Percentiles rank a stretch among this genome's conserved stretches.
Evolutionary conservation across 2,888 invertebrate species (phyloP).

Genomic region (Coenonympha arcania): DNA sequence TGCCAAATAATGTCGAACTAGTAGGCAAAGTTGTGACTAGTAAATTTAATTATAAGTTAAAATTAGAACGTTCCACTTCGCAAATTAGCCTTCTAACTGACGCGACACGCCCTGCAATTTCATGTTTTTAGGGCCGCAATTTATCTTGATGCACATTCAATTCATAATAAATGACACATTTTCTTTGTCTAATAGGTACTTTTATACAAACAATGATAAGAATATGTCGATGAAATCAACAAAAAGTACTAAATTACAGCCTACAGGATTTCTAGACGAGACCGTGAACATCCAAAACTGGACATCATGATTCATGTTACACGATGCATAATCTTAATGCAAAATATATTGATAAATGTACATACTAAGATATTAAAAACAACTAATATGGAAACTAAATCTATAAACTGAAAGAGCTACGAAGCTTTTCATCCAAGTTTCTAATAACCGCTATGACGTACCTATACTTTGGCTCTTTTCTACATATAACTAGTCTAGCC

Average conservation of each 20-base stretch:
- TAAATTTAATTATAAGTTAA: background rate
- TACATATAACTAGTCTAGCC: no score
- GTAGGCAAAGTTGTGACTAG: background rate
- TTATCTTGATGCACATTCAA: background rate
- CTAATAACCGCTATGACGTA: no score
- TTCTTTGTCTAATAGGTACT: background rate
- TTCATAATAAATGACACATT: background rate
- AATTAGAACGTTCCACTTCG: conserved; percentile 13
- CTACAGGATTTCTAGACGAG: background rate
- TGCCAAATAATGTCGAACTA: background rate
- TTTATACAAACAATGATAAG: background rate
- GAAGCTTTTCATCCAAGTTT: no score
- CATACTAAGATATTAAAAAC: no score
- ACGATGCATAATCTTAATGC: no score
- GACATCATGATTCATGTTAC: no score
- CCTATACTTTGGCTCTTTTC: no score
- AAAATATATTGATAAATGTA: no score
- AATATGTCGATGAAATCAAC: background rate
- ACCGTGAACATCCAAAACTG: background rate
- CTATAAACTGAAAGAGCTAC: no score
- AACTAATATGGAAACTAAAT: no score
- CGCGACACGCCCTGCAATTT: conserved; percentile 12
- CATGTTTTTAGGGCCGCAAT: background rate
- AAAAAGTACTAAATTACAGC: no score
- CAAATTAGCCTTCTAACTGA: conserved; percentile 11